A percentile compares a stretch with the other conserved stretches of the same genome.
Evolutionary conservation across 1,140 invertebrate genomes (phyloP).

Genomic region (Himalopsyche phryganea): DNA sequence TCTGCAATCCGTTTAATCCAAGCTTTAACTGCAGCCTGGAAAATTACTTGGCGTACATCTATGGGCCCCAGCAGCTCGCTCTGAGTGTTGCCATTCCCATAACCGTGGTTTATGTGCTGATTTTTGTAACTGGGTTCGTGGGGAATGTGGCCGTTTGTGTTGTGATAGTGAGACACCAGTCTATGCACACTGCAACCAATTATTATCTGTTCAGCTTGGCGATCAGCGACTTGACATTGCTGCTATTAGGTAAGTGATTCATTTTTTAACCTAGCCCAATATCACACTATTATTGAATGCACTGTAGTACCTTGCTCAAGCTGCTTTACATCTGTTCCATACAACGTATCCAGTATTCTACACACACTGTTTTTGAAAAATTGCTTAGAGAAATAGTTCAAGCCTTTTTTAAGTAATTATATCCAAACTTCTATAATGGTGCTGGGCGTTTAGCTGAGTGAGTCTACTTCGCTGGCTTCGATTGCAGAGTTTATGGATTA

Average conservation of each 20-base stretch:
- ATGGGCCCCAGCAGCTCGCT: conserved; percentile 51
- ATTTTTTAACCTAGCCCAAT: too few species aligned
- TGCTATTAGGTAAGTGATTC: conserved; percentile 66
- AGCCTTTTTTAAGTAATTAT: too few species aligned
- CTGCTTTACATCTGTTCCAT: too few species aligned
- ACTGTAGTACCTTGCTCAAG: too few species aligned
- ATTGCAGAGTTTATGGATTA: too few species aligned
- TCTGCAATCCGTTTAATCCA: conserved; percentile 17
- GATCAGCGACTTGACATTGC: conserved; percentile 69
- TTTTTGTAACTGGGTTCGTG: conserved; percentile 80
- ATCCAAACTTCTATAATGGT: too few species aligned
- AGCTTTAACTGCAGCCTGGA: conserved; percentile 53
- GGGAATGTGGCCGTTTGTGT: conserved; percentile 87
- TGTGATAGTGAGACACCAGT: conserved; percentile 79
- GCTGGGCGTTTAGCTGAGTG: too few species aligned
- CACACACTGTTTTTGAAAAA: too few species aligned
- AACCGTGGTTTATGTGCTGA: conserved; percentile 70
- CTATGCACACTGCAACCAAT: conserved; percentile 84
- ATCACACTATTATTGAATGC: too few species aligned
- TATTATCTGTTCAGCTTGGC: conserved; percentile 90
- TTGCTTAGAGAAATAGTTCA: too few species aligned
- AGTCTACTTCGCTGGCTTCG: too few species aligned
- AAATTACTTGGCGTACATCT: conserved; percentile 49
- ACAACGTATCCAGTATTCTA: too few species aligned
- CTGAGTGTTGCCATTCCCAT: conserved; percentile 56